Evolutionary conservation across 2,888 invertebrate genomes (phyloP), one percentile per base, ranked within the genome.

Genomic region (Gisinianus flammeolus): DNA sequence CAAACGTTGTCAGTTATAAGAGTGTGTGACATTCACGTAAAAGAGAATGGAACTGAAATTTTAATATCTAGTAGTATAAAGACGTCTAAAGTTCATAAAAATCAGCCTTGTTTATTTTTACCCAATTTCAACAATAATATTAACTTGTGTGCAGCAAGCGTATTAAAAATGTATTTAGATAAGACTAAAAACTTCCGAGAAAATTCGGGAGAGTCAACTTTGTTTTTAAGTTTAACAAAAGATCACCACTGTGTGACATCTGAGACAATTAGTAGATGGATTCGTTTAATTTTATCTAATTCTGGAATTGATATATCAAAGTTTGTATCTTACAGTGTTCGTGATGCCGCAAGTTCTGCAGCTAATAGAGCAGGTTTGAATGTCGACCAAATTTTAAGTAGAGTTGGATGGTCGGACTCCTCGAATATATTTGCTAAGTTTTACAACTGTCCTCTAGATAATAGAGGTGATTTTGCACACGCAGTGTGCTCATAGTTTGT

Each of bases 211-310:
- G 26, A 26, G 3, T n/a, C n/a, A n/a, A 6, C 8, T 16, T 44
- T 81, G 2, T 73, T 82, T 33, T 2, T 81, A 22, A 22, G 77
- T 35, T 16, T 68, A 12, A 1, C 2, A 8, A 35, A 22, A 1
- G 79, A 79, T 10, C 26, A 80, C 71, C 56, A 58, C 0, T 19
- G 64, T 16, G 80, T 79, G 16, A 35, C 58, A 2, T 16, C 78
- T 19, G 76, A 79, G n/a, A 81, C 81, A 1, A 70, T 79, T 66
- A 54, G 73, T 16, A 4, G 68, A 19, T 78, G 78, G 73, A 71
- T 78, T 28, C 73, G 67, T 44, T 6, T 54, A 19, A 24, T 68
- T 35, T 26, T 78, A 1, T 8, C 24, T 8, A 5, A 44, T 19
- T 35, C 33, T 28, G 78, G 68, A n/a, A 56, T 78, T 44, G 73